Conservation (phyloP, 1,140 invertebrate species). For the Cydia pomonella region DNA sequence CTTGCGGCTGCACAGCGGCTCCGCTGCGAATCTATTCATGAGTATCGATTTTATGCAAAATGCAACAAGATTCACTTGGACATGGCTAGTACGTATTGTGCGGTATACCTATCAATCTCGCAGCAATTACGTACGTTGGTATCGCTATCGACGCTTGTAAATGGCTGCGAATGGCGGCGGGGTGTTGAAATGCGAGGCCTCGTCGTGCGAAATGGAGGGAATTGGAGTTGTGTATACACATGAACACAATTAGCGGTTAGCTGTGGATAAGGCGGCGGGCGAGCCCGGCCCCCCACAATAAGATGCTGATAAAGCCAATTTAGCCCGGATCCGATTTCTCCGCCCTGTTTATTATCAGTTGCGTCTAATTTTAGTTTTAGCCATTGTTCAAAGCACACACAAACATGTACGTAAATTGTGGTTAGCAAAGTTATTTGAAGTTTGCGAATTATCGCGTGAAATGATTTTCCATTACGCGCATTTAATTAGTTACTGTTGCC, state of each 20-base stretch:
- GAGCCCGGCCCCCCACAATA: conserved; percentile 30
- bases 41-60: conserved; percentile 81
- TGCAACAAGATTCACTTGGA: conserved; percentile 79
- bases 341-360: conserved; percentile 53
- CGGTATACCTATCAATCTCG: conserved; percentile 58
- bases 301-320: conserved; percentile 46
- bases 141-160: conserved; percentile 62
- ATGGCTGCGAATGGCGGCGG: conserved; percentile 52
- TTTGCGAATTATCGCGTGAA: conserved; percentile 44
- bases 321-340: conserved; percentile 48
- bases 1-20: conserved; percentile 57
- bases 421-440: conserved; percentile 56
- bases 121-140: conserved; percentile 70
- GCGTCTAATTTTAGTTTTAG: conserved; percentile 52
- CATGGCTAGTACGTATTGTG: conserved; percentile 62
- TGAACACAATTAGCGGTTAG: conserved; percentile 55
- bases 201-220: conserved; percentile 53
- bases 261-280: conserved; percentile 34
- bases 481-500: conserved; percentile 22
- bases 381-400: conserved; percentile 50
- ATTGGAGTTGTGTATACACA: conserved; percentile 57
- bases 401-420: conserved; percentile 52
- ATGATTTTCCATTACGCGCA: conserved; percentile 21
- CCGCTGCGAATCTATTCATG: conserved; percentile 67
- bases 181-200: conserved; percentile 51